Evolutionary conservation across 1,140 invertebrate species (phyloP), one percentile per base, ranked within the genome.

Genomic region (Drosophila ironensis): DNA sequence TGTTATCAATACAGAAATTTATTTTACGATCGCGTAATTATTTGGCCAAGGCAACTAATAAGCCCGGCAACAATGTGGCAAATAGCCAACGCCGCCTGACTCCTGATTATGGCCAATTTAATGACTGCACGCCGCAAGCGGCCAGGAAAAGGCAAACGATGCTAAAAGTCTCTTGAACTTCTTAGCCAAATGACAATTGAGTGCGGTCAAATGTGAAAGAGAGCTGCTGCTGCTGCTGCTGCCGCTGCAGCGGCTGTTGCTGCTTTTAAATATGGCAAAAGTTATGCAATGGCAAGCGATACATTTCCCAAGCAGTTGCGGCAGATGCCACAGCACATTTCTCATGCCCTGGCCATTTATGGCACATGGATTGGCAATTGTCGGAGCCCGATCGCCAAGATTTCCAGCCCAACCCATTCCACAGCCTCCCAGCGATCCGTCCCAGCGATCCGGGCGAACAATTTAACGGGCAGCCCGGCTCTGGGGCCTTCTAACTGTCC

Each of bases 21-120:
- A 57, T 77, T 82, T 82, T 73, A 82, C 73, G 78, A 86, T 54
- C 78, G 33, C 61, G 57, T 70, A 84, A 86, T 82, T 84, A 84
- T 52, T 51, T 82, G 73, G 50, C 28, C 52, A 37, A 17, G 57
- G 53, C 61, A 53, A 82, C 78, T 77, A 70, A 84, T 84, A 84
- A n/a, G 70, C 30, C 30, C 14, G 70, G 80, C 78, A 82, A 84
- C 78, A 84, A 74, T 59, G 80, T 84, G 16, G 28, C 28, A 14
- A 24, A 59, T 40, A 20, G 38, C 42, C 25, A n/a, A n/a, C n/a
- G n/a, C n/a, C 16, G 51, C 2, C 20, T 30, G 25, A 40, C 20
- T 25, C n/a, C 12, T 35, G 27, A 40, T 59, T 37, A 50, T 20
- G 20, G 6, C 14, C 9, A 19, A 40, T 24, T 48, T 28, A 27